Base-by-base conservation (phyloP, 2,888 invertebrate genomes). In the Amiota mariae region DNA sequence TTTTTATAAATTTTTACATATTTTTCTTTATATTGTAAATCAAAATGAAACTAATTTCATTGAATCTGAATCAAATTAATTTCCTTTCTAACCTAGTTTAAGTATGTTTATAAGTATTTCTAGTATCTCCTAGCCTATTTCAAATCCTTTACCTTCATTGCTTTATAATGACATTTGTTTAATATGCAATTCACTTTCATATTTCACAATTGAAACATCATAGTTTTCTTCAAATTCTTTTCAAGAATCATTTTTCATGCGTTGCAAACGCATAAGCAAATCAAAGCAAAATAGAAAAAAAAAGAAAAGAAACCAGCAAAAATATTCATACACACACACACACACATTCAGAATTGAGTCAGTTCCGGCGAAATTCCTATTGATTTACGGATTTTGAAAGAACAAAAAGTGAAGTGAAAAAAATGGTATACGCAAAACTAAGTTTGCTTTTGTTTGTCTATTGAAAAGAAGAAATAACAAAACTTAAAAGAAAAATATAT, bases 371-470 rank as follows among this genome's bases (percentile, higher is more conserved):
- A 46, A 79, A 76, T 71, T 54, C 72, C 72, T 85, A 83, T 83
- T 75, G 83, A 83, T 83, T 83, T 83, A 85, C 51, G 51, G 46
- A 71, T 61, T 51, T 63, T 63, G 73, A 48, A 74, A 76, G 70
- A 70, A 70, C 54, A 49, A 51, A 72, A 73, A 64, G 71, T 57
- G 73, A 68, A 18, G 18, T 18, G 63, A 59, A 20, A 12, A 59
- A 24, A 1, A 20, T 18, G 24, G 11, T 59, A 12, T 11, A 24
- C 24, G 12, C 15, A 59, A 59, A 59, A 59, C 8, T 36, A 63
- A 63, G 36, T 63, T 36, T 36, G 36, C 36, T 36, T 36, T 3
- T 24, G n/a, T n/a, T n/a, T n/a, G 24, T 24, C 24, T 24, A 3
- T 24, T 12, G 9, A 63, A 36, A 11, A 61, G 4, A 24, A 63